A percentile compares a stretch with the other conserved stretches of the same genome.
These are phyloP conservation scores for Cantharis lateralis DNA, from an alignment of 2,888 invertebrate genomes.

Conservation along the genomic window DNA sequence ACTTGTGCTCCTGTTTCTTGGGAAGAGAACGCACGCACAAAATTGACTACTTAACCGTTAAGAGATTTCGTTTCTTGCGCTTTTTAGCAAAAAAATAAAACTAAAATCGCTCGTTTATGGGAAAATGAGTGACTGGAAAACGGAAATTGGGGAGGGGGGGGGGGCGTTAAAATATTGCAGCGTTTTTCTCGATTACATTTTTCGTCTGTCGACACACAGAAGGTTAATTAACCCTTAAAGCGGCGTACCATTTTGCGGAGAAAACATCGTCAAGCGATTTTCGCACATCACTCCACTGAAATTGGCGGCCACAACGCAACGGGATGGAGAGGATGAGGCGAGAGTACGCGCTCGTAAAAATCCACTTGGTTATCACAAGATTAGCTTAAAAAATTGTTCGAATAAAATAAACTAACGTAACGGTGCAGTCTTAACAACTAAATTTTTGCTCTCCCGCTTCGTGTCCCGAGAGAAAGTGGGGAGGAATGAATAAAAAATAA, in stretches of 20 bases:
- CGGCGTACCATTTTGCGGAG: neutral
- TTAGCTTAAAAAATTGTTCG: constrained; percentile 18
- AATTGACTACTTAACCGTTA: neutral
- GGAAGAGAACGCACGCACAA: neutral
- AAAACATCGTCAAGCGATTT: neutral
- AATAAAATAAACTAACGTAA: constrained; percentile 11
- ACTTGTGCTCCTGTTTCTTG: neutral
- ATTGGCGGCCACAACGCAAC: neutral
- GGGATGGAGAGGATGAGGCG: neutral
- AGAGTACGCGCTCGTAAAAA: constrained; percentile 4
- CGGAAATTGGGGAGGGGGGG: neutral
- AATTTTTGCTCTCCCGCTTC: constrained; percentile 5
- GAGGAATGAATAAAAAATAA: neutral
- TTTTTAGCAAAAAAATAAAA: neutral
- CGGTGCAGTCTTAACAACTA: constrained; percentile 22
- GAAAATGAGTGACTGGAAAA: neutral
- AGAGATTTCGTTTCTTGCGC: neutral
- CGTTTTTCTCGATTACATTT: neutral
- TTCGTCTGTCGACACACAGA: neutral
- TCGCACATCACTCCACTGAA: constrained; percentile 16
- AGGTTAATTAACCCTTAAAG: neutral
- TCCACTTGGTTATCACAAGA: constrained; percentile 23
- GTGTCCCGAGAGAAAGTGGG: neutral
- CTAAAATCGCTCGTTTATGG: neutral
- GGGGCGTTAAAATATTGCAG: neutral